Percentiles rank a stretch among this genome's conserved stretches.
phyloP scores from a whole-genome alignment of 2,888 invertebrate species.

The Hermodice carunculata region DNA sequence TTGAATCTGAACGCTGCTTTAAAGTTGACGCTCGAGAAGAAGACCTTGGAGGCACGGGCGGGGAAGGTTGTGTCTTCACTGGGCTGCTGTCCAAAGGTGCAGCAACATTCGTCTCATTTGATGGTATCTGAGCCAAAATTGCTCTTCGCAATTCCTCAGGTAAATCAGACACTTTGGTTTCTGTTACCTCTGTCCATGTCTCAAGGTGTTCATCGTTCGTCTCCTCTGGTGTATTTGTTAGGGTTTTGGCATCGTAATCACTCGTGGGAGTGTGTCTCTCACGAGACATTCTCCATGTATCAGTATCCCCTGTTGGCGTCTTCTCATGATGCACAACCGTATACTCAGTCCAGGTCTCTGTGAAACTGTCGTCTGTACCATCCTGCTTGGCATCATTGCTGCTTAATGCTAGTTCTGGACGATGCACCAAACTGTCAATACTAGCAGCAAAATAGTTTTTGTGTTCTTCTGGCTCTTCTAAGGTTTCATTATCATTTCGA shows the following conservation, averaged over 20 bases:
- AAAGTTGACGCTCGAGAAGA: no score
- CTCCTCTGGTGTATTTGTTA: slow-evolving; percentile 17
- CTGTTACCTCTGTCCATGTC: slow-evolving; percentile 10
- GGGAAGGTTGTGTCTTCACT: no score
- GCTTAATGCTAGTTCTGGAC: slow-evolving; percentile 20
- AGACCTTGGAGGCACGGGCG: no score
- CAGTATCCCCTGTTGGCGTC: slow-evolving; percentile 13
- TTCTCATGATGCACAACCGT: slow-evolving; percentile 5
- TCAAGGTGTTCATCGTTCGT: slow-evolving; percentile 4
- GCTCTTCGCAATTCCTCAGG: background rate
- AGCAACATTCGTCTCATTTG: no score
- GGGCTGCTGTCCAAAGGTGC: no score
- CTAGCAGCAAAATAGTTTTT: slow-evolving; percentile 32
- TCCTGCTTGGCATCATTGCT: slow-evolving; percentile 7
- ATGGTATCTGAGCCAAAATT: no score
- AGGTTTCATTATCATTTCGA: background rate
- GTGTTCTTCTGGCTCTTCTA: slow-evolving; percentile 16
- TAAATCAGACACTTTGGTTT: background rate
- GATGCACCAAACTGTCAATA: slow-evolving; percentile 37
- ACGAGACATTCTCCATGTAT: slow-evolving; percentile 2
- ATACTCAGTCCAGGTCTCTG: background rate
- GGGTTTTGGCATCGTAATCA: slow-evolving; percentile 3
- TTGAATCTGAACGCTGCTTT: no score
- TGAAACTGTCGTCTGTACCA: slow-evolving; percentile 17
- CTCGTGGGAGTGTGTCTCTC: background rate